These are phyloP conservation scores for Philereme transversata DNA, from an alignment of 2,888 invertebrate species.

Conservation along the genomic window DNA sequence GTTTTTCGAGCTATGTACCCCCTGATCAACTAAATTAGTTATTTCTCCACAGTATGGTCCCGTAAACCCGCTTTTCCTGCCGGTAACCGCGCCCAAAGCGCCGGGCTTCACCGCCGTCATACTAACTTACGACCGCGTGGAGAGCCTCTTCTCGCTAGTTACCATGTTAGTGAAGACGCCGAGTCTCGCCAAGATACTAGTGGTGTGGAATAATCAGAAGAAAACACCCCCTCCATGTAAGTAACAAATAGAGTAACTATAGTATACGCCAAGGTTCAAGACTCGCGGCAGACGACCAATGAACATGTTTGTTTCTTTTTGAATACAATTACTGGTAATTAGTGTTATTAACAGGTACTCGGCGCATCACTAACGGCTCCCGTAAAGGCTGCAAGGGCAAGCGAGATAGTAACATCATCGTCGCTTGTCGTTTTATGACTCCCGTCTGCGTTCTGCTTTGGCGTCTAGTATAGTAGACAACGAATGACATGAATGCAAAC, in stretches of 20 bases:
- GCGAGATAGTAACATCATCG: no score
- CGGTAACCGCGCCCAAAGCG: conserved; percentile 92
- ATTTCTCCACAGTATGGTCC: conserved; percentile 78
- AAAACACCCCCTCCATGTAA: conserved; percentile 94
- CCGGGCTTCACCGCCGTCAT: conserved; percentile 98
- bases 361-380: no score
- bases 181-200: conserved; percentile 95
- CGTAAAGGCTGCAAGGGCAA: no score
- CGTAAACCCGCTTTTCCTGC: conserved; percentile 92
- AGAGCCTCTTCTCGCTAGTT: conserved; percentile 94
- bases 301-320: no score
- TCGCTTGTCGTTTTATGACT: no score
- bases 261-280: background rate
- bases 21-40: background rate
- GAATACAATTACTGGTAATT: no score
- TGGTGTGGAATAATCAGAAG: conserved; percentile 98
- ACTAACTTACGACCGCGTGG: conserved; percentile 95
- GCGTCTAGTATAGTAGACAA: no score
- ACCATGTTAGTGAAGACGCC: conserved; percentile 93
- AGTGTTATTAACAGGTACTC: no score
- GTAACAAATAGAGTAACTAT: conserved; percentile 46
- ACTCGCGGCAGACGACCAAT: no score
- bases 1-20: background rate
- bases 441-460: no score
- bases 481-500: no score